Conservation (phyloP, 2,113 vertebrate species). For the Tachuris rubrigastra region DNA sequence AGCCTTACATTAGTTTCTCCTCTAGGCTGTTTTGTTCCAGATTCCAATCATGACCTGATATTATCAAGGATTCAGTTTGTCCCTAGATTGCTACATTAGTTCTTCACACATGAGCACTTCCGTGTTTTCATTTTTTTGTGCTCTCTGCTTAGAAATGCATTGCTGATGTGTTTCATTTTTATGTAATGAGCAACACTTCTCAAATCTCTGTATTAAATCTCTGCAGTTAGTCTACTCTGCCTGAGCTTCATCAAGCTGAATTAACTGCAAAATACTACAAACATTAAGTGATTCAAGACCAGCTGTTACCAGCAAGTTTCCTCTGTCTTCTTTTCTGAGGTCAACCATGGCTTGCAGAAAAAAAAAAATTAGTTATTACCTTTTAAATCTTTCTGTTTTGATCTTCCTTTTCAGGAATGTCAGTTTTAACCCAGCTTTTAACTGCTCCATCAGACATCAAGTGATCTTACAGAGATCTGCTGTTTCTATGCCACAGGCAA, state of each 20-base stretch:
- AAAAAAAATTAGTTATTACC: not conserved
- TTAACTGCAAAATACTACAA: constrained; percentile 30
- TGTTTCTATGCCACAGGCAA: not conserved
- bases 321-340: not conserved
- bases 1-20: constrained; percentile 2
- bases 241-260: constrained; percentile 53
- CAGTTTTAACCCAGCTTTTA: not conserved
- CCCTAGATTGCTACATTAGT: constrained; percentile 24
- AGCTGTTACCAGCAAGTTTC: constrained; percentile 4
- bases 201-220: constrained; percentile 32
- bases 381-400: not conserved
- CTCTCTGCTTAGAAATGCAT: constrained; percentile 15
- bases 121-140: not conserved
- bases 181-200: constrained; percentile 38
- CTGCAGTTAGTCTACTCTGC: constrained; percentile 3
- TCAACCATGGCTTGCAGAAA: not conserved
- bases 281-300: constrained; percentile 31
- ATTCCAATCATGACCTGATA: not conserved
- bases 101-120: constrained; percentile 41
- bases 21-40: constrained; percentile 1
- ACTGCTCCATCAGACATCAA: not conserved
- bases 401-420: not conserved
- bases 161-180: constrained; percentile 46
- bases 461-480: not conserved
- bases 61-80: constrained; percentile 27